A percentile compares a stretch with the other conserved stretches of the same genome.
Evolutionary conservation across 2,113 vertebrate genomes (phyloP).

Genomic region (Sporophila hypoxantha): DNA sequence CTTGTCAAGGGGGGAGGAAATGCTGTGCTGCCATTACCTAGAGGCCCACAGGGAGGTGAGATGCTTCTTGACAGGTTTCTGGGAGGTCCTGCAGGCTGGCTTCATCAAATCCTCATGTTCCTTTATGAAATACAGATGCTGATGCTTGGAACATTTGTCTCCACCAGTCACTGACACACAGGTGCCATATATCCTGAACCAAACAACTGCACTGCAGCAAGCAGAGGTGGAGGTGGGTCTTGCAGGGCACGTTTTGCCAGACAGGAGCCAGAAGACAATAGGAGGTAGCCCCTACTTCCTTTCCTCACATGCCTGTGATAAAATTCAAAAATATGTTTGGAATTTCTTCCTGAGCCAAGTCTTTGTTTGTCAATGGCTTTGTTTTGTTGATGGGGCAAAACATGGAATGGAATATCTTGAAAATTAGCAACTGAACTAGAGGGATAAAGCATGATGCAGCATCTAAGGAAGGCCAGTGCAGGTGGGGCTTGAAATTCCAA

Average conservation of each 20-base stretch:
- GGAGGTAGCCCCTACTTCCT: neutral
- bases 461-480: neutral
- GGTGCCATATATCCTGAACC: neutral
- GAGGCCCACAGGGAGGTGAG: neutral
- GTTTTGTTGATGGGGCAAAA: neutral
- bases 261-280: neutral
- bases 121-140: slow-evolving; percentile 23
- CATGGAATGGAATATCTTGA: neutral
- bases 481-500: neutral
- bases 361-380: neutral
- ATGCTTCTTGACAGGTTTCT: neutral
- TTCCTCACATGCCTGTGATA: neutral
- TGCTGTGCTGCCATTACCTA: neutral
- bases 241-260: neutral
- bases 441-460: accelerated
- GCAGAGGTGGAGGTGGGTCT: neutral
- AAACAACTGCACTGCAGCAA: neutral
- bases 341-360: neutral
- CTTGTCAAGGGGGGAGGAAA: neutral
- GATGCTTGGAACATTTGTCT: neutral
- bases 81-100: neutral
- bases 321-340: neutral
- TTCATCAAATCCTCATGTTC: neutral
- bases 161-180: neutral
- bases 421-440: neutral